Base-by-base conservation (phyloP, 2,797 vertebrate genomes). In the Sylvilagus floridanus region DNA sequence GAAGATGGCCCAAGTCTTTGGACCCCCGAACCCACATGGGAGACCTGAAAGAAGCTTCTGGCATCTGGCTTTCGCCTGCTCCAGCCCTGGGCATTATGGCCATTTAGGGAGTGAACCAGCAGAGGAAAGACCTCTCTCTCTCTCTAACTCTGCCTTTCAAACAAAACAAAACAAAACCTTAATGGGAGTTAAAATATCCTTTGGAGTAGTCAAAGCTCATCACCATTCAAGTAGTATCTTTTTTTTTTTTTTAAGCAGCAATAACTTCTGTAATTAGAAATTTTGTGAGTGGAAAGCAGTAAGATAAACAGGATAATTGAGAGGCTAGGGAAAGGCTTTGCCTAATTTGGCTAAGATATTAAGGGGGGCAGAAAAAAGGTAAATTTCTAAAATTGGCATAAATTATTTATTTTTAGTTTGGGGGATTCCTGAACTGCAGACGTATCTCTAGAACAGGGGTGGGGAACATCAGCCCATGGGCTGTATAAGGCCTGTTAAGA, bases 211-310 rank as follows among this genome's bases (percentile, higher is more conserved):
- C 62, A 60, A 65, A 35, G 28, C 26, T 71, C 57, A 16, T 93
- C 57, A 75, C 77, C 42, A 82, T 54, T 50, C 63, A 84, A 37
- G 37, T 57, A 77, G 26, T 71, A 42, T 92, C 78, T 65, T 95
- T 91, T 62, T 73, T 93, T 42, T 66, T 77, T 82, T 65, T 78
- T 86, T 71, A 76, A 83, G 35, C 42, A 75, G 4, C 14, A 47
- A 54, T 78, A 88, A 50, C 73, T 52, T 69, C 84, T 85, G 12
- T 93, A 76, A 94, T 32, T 91, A 81, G 35, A 77, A 57, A 88
- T 86, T 91, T 83, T 71, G 42, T 63, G 71, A 87, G 32, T 82
- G 30, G 83, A 75, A 94, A 75, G 32, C 77, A 87, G 26, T 42
- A 75, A 69, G 50, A 60, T 71, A 86, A 89, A 94, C 30, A 69